phyloP scores from a whole-genome alignment of 2,797 vertebrate species.

The Sebastes reedi region DNA sequence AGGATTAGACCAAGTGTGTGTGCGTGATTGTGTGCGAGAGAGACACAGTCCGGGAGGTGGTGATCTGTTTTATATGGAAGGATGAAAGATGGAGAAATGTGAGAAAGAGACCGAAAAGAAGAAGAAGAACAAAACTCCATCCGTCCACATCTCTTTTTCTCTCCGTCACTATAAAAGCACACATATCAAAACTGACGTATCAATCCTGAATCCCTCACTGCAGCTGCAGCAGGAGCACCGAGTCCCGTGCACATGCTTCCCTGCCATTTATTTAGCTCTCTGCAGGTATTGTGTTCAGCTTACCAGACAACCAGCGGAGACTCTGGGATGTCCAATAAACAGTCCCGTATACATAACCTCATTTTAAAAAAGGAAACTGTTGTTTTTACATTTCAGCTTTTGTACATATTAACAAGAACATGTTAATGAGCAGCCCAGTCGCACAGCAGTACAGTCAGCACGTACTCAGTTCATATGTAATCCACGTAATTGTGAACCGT shows the following conservation, averaged over 20 bases:
- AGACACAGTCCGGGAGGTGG: background rate
- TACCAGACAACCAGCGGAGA: no score
- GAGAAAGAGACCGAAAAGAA: background rate
- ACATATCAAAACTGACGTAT: background rate
- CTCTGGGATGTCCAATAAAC: no score
- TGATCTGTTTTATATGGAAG: background rate
- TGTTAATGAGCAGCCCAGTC: no score
- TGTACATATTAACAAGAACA: no score
- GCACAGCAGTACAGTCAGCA: no score
- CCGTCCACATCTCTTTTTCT: background rate
- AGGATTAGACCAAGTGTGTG: background rate
- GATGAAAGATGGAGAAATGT: background rate
- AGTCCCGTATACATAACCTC: no score
- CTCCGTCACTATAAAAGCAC: background rate
- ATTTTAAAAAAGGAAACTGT: no score
- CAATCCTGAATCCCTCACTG: background rate
- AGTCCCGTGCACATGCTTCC: background rate
- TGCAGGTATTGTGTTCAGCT: no score
- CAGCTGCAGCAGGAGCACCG: background rate
- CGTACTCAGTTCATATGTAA: fast-evolving
- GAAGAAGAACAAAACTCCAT: background rate
- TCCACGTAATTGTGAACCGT: no score
- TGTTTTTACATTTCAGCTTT: no score
- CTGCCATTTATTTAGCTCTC: background rate
- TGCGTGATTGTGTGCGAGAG: background rate